Percentiles rank a stretch among this genome's conserved stretches.
phyloP scores from a whole-genome alignment of 2,113 vertebrate genomes.

The Clupea harengus region DNA sequence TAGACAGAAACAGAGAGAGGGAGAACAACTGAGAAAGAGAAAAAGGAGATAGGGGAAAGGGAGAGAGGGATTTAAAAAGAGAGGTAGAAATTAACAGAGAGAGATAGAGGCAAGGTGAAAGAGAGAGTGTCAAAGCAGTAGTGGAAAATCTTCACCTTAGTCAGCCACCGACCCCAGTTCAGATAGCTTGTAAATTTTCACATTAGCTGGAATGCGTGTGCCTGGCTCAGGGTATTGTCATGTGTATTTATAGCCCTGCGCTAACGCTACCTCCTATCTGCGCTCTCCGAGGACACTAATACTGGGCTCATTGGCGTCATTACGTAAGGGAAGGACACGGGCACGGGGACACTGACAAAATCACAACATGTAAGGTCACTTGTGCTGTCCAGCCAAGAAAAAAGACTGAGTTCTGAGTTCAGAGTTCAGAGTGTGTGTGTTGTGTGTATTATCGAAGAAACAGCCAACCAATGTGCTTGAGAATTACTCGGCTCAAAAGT shows the following conservation, averaged over 20 bases:
- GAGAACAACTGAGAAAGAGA: neutral
- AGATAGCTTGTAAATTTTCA: constrained; percentile 37
- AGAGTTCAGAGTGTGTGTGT: neutral
- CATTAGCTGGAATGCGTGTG: constrained; percentile 21
- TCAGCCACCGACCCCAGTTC: neutral
- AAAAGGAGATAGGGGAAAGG: neutral
- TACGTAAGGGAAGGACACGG: constrained; percentile 15
- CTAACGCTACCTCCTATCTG: constrained; percentile 25
- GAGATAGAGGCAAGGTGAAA: neutral
- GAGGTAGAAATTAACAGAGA: neutral
- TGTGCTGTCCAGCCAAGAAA: neutral
- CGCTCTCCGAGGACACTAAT: neutral
- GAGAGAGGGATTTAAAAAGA: too few species aligned
- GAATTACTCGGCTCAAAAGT: neutral
- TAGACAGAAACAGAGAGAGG: neutral
- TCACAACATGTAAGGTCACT: neutral
- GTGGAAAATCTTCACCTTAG: constrained; percentile 18
- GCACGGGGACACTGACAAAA: neutral
- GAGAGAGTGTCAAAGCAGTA: neutral
- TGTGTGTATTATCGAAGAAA: neutral
- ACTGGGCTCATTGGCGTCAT: constrained; percentile 22
- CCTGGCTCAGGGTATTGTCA: constrained; percentile 38
- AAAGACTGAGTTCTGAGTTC: neutral
- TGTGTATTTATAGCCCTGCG: constrained; percentile 45
- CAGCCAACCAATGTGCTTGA: neutral